Conservation (phyloP, 2,113 vertebrate genomes). For the Ellobius talpinus region DNA sequence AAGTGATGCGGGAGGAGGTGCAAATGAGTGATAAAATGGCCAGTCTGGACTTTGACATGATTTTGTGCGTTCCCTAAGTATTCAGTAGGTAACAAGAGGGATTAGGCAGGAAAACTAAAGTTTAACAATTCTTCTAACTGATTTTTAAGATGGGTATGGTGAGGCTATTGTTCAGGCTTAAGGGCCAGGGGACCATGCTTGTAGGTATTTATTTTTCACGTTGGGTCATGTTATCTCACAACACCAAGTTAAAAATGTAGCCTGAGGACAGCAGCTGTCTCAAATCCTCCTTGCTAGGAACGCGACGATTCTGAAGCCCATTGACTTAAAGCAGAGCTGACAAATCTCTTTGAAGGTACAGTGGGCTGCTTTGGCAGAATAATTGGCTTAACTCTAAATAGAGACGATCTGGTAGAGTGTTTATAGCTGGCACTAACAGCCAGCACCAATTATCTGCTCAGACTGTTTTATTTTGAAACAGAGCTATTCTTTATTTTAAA, state of each 20-base stretch:
- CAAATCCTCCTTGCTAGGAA: not conserved
- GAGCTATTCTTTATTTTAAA: not conserved
- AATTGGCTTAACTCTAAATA: not conserved
- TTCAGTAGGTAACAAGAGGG: not conserved
- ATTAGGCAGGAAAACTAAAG: not conserved
- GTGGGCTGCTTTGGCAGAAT: not conserved
- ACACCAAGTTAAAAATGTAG: not conserved
- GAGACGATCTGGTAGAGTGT: not conserved
- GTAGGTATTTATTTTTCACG: not conserved
- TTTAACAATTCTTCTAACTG: not conserved
- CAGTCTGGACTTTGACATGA: not conserved
- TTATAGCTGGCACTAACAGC: not conserved
- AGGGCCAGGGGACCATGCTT: fast-evolving
- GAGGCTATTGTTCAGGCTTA: not conserved
- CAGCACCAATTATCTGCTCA: not conserved
- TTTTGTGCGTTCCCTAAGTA: not conserved
- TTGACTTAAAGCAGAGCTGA: not conserved
- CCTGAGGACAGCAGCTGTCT: not conserved
- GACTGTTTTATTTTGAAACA: constrained; percentile 16
- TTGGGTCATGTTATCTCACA: not conserved
- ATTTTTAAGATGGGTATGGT: not conserved
- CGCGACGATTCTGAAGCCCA: not conserved
- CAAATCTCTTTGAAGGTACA: not conserved
- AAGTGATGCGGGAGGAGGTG: not conserved
- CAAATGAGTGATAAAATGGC: not conserved